Evolutionary conservation across 1,140 invertebrate genomes (phyloP), one percentile per base, ranked within the genome.

Genomic region (Caerostris extrusa): DNA sequence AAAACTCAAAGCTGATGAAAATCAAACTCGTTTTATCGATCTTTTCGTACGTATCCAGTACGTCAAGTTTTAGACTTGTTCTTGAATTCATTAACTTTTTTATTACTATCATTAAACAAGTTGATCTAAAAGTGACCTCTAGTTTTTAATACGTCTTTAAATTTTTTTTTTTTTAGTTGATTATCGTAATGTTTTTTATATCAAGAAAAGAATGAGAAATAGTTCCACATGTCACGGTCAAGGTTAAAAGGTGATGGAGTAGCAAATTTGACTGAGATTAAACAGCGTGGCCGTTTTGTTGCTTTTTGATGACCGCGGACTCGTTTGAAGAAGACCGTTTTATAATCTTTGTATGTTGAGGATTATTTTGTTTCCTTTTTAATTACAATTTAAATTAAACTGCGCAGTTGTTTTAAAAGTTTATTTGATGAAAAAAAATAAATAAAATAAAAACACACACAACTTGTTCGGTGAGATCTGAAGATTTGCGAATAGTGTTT

Each of bases 1-100:
- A 61, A 61, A 61, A 61, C 8, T 10, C 8, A 10, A 5, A 14
- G 60, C 34, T 14, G 60, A 61, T 10, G 17, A 3, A 61, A 61
- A 61, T 61, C 17, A 10, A 61, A 61, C 8, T 61, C 7, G 0
- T 34, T 34, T 34, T 34, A 34, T 34, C 0, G 34, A 34, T 34
- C 34, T 60, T 7, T 61, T 61, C 69, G 3, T 34, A 12, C 19
- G 34, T 34, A 50, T 10, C 19, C 34, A 12, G 34, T 34, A 53
- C 34, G 5, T 34, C 69, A 3, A 34, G 19, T 77, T 50, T 8
- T 10, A 77, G 50, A 77, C 69, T 34, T 50, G 69, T 77, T 77
- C 69, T 77, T 7, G 34, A 77, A 34, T 77, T 77, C 69, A 34
- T 77, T 77, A 50, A 77, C 7, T 77, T 77, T 77, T 77, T 34